A percentile compares a stretch with the other conserved stretches of the same genome.
Evolutionary conservation across 2,113 vertebrate species (phyloP).

Genomic region (Dicentrarchus labrax): DNA sequence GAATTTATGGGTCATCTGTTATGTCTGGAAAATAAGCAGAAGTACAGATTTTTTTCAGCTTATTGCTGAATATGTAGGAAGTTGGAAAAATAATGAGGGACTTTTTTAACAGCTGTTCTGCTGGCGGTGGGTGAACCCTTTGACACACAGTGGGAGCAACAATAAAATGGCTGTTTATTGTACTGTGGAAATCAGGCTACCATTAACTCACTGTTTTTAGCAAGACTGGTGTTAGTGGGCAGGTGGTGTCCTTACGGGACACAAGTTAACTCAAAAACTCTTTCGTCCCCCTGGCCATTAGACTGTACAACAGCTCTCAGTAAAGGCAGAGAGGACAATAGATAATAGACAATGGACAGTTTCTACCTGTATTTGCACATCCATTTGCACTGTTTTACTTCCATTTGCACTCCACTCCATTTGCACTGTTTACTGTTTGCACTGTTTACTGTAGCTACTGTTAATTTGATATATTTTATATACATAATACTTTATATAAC

Average conservation of each 20-base stretch:
- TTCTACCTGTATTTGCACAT: no score
- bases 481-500: no score
- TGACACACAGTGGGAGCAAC: conserved; percentile 24
- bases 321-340: no score
- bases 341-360: no score
- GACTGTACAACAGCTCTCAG: no score
- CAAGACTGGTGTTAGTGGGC: neutral
- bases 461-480: no score
- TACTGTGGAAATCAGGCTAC: conserved; percentile 10
- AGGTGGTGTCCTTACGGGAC: neutral
- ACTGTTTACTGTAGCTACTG: no score
- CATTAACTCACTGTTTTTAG: conserved; percentile 39
- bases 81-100: conserved; percentile 20
- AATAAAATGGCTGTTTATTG: conserved; percentile 34
- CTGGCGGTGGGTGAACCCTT: conserved; percentile 19
- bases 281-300: no score
- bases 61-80: neutral
- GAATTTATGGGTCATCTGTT: conserved; percentile 14
- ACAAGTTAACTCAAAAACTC: no score
- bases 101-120: conserved; percentile 31
- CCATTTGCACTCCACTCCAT: no score
- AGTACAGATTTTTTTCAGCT: conserved; percentile 7
- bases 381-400: no score
- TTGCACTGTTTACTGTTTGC: no score
- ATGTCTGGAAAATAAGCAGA: conserved; percentile 26